These are phyloP conservation scores for Metellina segmentata DNA, from an alignment of 2,888 invertebrate genomes.

Conservation along the genomic window DNA sequence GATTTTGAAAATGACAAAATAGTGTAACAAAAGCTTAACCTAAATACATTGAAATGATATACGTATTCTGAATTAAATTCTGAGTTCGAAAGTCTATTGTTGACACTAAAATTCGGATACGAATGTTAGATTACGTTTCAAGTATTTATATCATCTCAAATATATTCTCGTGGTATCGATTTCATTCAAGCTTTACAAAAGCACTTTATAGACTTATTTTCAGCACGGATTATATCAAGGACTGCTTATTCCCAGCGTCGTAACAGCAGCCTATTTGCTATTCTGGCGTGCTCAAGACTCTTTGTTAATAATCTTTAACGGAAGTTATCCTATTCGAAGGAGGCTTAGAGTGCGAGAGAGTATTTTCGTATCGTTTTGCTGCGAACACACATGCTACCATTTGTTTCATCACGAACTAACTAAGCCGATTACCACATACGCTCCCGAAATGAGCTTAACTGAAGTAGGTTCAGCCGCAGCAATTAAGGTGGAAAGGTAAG, in stretches of 20 bases:
- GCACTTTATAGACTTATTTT: not conserved
- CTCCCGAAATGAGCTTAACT: slow-evolving; percentile 30
- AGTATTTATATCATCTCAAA: too few relatives aligned
- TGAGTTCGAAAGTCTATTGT: too few relatives aligned
- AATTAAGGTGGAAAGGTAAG: slow-evolving; percentile 27
- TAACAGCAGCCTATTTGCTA: not conserved
- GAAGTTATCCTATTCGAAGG: not conserved
- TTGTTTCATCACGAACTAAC: slow-evolving; percentile 24
- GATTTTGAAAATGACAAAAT: too few relatives aligned
- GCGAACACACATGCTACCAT: not conserved
- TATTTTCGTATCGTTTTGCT: not conserved
- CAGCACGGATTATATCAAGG: not conserved
- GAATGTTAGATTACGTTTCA: too few relatives aligned
- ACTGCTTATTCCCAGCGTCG: not conserved
- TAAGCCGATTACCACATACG: slow-evolving; percentile 31
- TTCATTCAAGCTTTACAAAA: not conserved
- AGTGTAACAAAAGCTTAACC: too few relatives aligned
- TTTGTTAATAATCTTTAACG: not conserved
- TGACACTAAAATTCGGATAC: too few relatives aligned
- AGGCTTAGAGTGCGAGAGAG: not conserved
- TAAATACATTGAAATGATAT: too few relatives aligned
- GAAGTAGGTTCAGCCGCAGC: slow-evolving; percentile 4
- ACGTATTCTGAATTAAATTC: too few relatives aligned
- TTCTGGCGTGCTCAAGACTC: not conserved
- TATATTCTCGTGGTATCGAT: too few relatives aligned